Evolutionary conservation across 2,797 vertebrate genomes (phyloP).

Genomic region (Cynopterus sphinx): DNA sequence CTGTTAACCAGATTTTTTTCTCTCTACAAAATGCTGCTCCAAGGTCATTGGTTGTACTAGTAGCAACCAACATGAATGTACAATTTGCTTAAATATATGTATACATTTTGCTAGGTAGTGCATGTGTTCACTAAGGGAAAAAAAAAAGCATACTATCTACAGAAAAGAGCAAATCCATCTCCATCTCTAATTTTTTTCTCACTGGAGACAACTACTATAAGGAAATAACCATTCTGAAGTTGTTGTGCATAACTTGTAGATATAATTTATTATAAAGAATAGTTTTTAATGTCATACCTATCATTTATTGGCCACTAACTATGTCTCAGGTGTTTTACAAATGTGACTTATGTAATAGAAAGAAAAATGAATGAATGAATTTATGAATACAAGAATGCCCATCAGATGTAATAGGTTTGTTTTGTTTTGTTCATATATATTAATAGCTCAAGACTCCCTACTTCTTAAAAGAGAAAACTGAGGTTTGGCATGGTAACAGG

Average conservation of each 20-base stretch:
- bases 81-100: background rate
- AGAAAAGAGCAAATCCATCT: background rate
- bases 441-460: background rate
- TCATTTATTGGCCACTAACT: background rate
- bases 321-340: background rate
- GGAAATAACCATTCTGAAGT: background rate
- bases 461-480: background rate
- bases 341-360: background rate
- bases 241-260: background rate
- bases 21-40: background rate
- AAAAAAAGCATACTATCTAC: background rate
- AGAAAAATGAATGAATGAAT: background rate
- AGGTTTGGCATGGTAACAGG: background rate
- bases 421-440: background rate
- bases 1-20: conserved; percentile 47
- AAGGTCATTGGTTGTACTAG: background rate
- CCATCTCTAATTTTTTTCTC: background rate
- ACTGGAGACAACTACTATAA: background rate
- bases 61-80: background rate
- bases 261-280: background rate
- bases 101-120: background rate
- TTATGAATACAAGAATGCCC: background rate
- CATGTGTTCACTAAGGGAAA: background rate
- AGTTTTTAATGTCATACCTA: background rate
- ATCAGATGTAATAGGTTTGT: background rate